Conservation (phyloP, 37 sponge, comb jelly and placozoan genomes). For the Chondrilla cf. caribensis region DNA sequence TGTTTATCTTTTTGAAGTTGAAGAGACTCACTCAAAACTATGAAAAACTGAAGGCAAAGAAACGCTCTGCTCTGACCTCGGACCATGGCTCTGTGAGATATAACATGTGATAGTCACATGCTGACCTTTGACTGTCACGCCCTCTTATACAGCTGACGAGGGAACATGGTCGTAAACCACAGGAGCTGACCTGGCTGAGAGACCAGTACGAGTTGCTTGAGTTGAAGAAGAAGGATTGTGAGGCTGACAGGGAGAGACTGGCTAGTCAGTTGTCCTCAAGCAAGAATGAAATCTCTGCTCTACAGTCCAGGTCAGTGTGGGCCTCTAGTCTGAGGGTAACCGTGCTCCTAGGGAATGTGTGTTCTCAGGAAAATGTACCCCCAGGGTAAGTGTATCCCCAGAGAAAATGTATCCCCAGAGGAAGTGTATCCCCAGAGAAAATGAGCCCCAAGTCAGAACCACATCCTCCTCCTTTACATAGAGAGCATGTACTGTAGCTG, state of each 20-base stretch:
- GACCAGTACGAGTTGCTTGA: not conserved
- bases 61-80: not conserved
- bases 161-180: no score
- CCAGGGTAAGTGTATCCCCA: no score
- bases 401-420: no score
- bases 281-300: conserved; percentile 5
- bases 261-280: not conserved
- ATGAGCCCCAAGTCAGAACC: no score
- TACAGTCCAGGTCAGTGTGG: not conserved
- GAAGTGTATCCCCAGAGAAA: no score
- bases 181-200: not conserved
- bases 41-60: conserved; percentile 31
- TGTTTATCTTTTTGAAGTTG: conserved; percentile 10
- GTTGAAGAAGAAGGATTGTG: not conserved
- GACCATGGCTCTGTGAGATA: no score
- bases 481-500: no score
- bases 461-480: no score
- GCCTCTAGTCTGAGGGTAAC: no score
- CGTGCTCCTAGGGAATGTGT: no score
- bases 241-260: not conserved
- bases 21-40: conserved; percentile 26
- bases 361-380: no score
- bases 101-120: not conserved
- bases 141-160: no score
- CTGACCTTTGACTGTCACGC: not conserved